Evolutionary conservation across 37 sponge, comb jelly and placozoan genomes (phyloP), one percentile per base, ranked within the genome.

Genomic region (Eunapius fragilis): DNA sequence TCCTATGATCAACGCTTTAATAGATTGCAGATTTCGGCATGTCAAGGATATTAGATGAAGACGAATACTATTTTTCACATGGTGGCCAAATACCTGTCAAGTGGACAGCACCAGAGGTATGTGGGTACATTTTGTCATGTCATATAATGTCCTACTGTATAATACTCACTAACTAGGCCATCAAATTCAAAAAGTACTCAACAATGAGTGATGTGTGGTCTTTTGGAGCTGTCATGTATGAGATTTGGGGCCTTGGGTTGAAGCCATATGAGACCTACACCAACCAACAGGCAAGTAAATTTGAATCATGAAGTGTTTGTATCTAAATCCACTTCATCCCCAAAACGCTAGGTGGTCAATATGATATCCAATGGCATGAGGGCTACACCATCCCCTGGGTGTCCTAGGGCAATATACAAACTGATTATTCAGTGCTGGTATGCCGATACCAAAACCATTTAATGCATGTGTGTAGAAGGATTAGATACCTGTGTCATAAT

Each of bases 21-120:
- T 35, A 92, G 94, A 87, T 93, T 27, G 70, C 81, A 80, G 94
- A 89, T 71, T 93, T 93, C 86, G 94, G 94, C 25, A 84, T 93
- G 87, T 80, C 87, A n/a, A 67, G 90, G 71, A 85, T 89, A 32
- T 22, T 89, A 27, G 68, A 69, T 7, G 91, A 87, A 38, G 81
- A 81, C 0, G 77, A 70, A n/a, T 87, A 87, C 38, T 93, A 93
- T 72, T 68, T 83, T 0, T 77, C 84, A 31, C 69, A 82, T 47
- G 74, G 85, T 32, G 90, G 87, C 10, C 37, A 76, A 34, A 81
- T 93, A 9, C 94, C 94, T 74, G 48, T 93, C 19, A 89, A 89
- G 80, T 93, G 94, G 94, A 93, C 94, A 80, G 94, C 94, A 48
- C 94, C 90, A 31, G 94, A 93, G 90, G 94, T 93, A 9, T 41